Base-by-base conservation (phyloP, 2,888 invertebrate species). In the Linhomoeus sp. region DNA sequence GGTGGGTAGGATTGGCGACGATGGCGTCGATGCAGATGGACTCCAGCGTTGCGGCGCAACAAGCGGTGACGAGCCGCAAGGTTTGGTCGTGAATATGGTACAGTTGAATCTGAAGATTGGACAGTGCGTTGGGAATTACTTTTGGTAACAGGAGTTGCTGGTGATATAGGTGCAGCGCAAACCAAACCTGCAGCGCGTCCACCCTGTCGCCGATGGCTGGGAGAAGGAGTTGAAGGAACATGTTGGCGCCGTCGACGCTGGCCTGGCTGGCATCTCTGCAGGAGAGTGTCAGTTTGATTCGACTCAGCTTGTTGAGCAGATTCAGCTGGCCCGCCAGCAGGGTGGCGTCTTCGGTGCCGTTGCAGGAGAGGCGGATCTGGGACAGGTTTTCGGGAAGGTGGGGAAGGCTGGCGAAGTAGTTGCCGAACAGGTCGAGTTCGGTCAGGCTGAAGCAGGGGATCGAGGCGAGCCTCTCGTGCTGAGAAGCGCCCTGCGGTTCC, bases 361-460 rank as follows among this genome's bases (percentile, higher is more conserved):
- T 54, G 9, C 59, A 58, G 0, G 59, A 61, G 1, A 62, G 50
- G 19, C 62, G 53, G 19, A 62, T 51, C 2, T 55, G 53, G 24
- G 51, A 51, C 15, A 62, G 52, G 2, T 56, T 58, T 9, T 50
- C 49, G 0, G 62, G 62, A 12, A 62, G 52, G 9, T 46, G 42
- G 3, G 62, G 62, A 15, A 61, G 50, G 12, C 49, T 41, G 19
- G 50, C 45, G 47, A 62, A 62, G 47, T 54, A 62, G 50, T 62
- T 62, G 33, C 56, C 58, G 45, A 61, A 60, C 24, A 62, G 47
- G 44, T 62, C 62, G 36, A 62, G 52, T 23, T 58, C 56, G 33
- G 52, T 50, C 22, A 62, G 50, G 23, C 54, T 25, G 19, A 2
- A 37, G 52, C 19, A 48, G 49, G 1, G 51, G 50, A 38, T 52